phyloP scores from a whole-genome alignment of 2,797 vertebrate species.

The Carduelis carduelis region DNA sequence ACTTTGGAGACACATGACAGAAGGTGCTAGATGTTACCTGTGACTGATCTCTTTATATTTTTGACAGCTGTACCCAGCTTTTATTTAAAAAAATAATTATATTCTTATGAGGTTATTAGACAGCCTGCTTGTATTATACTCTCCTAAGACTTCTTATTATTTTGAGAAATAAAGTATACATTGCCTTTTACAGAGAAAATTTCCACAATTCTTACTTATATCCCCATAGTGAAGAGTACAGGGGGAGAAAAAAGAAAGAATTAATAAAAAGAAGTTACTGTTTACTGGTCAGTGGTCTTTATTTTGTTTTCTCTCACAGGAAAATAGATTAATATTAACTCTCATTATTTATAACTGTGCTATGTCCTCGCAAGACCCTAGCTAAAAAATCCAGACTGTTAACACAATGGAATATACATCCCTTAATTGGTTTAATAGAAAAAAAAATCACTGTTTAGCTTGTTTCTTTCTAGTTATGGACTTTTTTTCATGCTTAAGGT shows the following conservation, averaged over 20 bases:
- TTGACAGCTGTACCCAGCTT: background rate
- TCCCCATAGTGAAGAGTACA: background rate
- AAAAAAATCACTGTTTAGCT: background rate
- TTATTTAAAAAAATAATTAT: background rate
- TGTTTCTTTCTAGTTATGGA: background rate
- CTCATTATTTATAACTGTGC: background rate
- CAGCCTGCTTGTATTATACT: background rate
- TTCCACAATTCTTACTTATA: background rate
- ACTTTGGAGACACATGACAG: background rate
- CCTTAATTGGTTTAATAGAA: background rate
- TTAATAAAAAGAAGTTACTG: rapidly evolving
- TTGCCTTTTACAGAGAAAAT: background rate
- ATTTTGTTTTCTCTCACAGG: background rate
- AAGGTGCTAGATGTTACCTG: background rate
- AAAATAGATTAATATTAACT: background rate
- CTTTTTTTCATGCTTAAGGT: background rate
- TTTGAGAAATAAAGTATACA: background rate
- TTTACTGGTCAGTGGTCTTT: background rate
- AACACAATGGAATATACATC: background rate
- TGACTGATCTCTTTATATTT: background rate
- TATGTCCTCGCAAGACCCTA: background rate
- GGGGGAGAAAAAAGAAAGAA: rapidly evolving
- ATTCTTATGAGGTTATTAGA: background rate
- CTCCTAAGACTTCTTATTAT: background rate
- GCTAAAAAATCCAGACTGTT: background rate